A percentile compares a stretch with the other conserved stretches of the same genome.
These are phyloP conservation scores for Oreochromis tanganicae DNA, from an alignment of 2,113 vertebrate genomes.

Conservation along the genomic window DNA sequence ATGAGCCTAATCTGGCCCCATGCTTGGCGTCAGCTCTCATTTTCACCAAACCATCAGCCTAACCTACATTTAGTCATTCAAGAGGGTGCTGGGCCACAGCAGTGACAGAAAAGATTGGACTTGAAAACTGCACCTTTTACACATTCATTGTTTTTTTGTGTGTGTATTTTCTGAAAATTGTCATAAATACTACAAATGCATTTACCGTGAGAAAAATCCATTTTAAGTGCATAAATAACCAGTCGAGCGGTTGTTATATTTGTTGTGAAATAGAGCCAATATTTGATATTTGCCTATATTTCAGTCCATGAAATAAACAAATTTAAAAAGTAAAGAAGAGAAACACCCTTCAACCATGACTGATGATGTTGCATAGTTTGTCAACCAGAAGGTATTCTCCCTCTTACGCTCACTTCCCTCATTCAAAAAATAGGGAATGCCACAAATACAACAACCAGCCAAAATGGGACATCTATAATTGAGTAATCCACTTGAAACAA, in stretches of 20 bases:
- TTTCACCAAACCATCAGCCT: slow-evolving; percentile 41
- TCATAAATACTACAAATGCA: background rate
- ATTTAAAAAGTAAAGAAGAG: background rate
- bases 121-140: background rate
- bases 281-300: background rate
- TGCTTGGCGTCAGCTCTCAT: slow-evolving; percentile 64
- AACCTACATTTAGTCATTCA: background rate
- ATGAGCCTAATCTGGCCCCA: slow-evolving; percentile 55
- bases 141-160: background rate
- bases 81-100: background rate
- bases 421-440: background rate
- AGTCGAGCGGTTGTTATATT: background rate
- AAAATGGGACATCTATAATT: background rate
- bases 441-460: background rate
- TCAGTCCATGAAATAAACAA: background rate
- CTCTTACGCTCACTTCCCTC: background rate
- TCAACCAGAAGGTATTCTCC: background rate
- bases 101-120: background rate
- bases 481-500: background rate
- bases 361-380: background rate
- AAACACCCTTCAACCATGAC: background rate
- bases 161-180: background rate
- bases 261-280: background rate
- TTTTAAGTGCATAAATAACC: background rate
- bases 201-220: background rate